Evolutionary conservation across 2,113 vertebrate species (phyloP).

Genomic region (Synchiropus splendidus): DNA sequence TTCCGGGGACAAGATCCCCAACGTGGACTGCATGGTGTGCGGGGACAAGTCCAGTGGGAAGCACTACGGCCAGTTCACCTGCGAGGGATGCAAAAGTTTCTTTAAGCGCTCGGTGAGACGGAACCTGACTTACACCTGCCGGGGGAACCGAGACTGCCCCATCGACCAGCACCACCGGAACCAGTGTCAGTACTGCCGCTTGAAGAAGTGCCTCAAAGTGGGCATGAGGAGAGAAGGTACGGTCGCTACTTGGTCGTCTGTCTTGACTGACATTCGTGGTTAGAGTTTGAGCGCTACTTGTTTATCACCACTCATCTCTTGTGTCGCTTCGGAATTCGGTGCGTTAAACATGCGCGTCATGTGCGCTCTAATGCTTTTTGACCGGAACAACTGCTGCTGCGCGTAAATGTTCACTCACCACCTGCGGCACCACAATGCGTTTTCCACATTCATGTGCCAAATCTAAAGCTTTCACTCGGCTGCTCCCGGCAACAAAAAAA

Average conservation of each 20-base stretch:
- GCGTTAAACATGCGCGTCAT: no score
- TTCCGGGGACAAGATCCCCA: constrained; percentile 71
- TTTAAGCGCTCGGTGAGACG: constrained; percentile 80
- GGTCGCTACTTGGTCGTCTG: neutral
- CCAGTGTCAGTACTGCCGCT: constrained; percentile 80
- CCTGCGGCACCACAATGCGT: constrained; percentile 27
- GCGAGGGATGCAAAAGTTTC: constrained; percentile 85
- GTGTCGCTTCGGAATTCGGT: neutral
- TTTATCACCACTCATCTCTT: neutral
- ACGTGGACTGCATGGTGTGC: constrained; percentile 81
- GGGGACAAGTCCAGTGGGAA: constrained; percentile 82
- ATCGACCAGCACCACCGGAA: constrained; percentile 81
- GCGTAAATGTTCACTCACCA: constrained; percentile 37
- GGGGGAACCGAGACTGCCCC: constrained; percentile 76
- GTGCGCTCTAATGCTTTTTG: no score
- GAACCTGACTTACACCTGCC: constrained; percentile 80
- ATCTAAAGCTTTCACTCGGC: no score
- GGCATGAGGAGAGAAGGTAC: constrained; percentile 80
- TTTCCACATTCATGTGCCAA: constrained; percentile 24
- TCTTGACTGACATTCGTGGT: no score
- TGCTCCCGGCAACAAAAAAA: neutral
- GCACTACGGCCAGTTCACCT: constrained; percentile 81
- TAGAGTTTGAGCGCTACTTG: no score
- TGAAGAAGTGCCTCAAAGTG: constrained; percentile 81
- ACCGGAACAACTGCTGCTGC: neutral